Percentiles rank a stretch among this genome's conserved stretches.
Conservation (phyloP, 2,113 vertebrate species). For the Varanus komodoensis region DNA sequence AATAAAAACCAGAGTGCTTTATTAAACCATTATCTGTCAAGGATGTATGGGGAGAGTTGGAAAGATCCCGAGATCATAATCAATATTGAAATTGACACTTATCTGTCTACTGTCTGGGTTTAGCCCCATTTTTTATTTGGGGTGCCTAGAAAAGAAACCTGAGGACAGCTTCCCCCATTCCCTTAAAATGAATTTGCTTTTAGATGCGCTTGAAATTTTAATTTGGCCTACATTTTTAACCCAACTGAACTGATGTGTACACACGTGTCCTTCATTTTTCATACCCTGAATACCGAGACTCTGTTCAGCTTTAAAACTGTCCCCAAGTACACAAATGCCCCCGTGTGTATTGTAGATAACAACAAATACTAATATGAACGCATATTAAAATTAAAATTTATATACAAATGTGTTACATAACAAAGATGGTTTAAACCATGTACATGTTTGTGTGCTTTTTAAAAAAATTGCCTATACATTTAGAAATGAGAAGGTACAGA, state of each 20-base stretch:
- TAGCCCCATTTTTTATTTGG: neutral
- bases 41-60: constrained; percentile 69
- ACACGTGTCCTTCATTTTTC: neutral
- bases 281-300: too few relatives aligned
- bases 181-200: constrained; percentile 41
- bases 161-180: neutral
- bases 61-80: constrained; percentile 59
- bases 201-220: neutral
- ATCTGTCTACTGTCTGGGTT: constrained; percentile 63
- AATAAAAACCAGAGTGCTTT: constrained; percentile 89
- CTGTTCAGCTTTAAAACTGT: neutral
- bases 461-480: neutral
- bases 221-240: neutral
- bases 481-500: neutral
- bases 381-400: too few relatives aligned
- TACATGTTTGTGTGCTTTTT: too few relatives aligned
- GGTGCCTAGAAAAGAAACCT: neutral
- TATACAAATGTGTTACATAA: too few relatives aligned
- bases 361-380: too few relatives aligned
- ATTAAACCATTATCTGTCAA: constrained; percentile 92
- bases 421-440: neutral
- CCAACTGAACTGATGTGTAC: neutral
- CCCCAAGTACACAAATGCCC: too few relatives aligned
- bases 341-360: too few relatives aligned
- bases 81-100: constrained; percentile 60